Evolutionary conservation across 2,113 vertebrate genomes (phyloP), one percentile per base, ranked within the genome.

Genomic region (Probosciger aterrimus): DNA sequence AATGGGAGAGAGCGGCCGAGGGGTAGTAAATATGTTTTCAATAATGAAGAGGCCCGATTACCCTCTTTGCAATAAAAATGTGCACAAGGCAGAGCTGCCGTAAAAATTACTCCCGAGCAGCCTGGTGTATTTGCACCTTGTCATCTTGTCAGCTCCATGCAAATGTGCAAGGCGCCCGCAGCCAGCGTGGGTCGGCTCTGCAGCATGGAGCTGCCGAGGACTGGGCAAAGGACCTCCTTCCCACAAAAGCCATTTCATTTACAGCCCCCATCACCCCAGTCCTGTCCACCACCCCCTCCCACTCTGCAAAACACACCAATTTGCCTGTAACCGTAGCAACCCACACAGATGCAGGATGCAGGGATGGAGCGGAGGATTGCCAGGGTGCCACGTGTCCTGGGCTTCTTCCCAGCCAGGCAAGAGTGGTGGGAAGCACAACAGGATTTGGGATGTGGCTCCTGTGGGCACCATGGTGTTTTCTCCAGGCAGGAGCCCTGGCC

Each of bases 1-100:
- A 95, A 96, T 94, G 93, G 91, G 91, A 97, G 94, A 90, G 92
- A 92, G 95, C 27, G 87, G 95, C 93, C 74, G 3, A 96, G 90
- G 91, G 93, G 96, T 92, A 97, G 95, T 96, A 96, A 97, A 97
- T 97, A 97, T 90, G 92, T 93, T 97, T 96, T 97, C 96, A 88
- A 84, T 97, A 97, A 97, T 97, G 94, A 97, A 97, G 95, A 97
- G 96, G 89, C 91, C 92, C 92, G 82, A 97, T 96, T 97, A 97
- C 92, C 96, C 94, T 96, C 93, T 93, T 93, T 96, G 96, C 96
- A 93, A 96, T 97, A 96, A 97, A 96, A 97, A 94, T 67, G 80
- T 93, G 96, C 87, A 86, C 91, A 69, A 96, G 94, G 91, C 96
- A 97, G 95, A 92, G 92, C 92, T 89, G 89, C 94, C 1, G 88